Base-by-base conservation (phyloP, 2,888 invertebrate genomes). In the Eugnorisma glareosa region DNA sequence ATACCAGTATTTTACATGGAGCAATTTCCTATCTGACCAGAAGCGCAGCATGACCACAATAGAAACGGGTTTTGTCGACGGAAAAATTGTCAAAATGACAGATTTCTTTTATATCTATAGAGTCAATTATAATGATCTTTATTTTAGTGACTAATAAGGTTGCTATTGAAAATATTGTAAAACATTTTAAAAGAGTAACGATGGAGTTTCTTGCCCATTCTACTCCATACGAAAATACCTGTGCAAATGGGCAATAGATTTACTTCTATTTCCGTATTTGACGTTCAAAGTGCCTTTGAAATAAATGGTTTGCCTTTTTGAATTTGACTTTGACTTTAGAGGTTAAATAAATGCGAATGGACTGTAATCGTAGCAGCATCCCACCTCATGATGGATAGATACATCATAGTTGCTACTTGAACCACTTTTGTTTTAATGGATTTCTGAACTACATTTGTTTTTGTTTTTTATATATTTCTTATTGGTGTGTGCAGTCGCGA, bases 341-440 rank as follows among this genome's bases (percentile, higher is more conserved):
- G 59, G 31, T 61, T 35, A 21, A 61, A 10, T 1, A 5, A 61
- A 18, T 35, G 1, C 31, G 21, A 21, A 21, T 2, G 21, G 61
- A 61, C 31, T 61, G 61, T 21, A 61, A 35, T 35, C 10, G 35
- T 61, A 77, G 21, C 5, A 82, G 59, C 82, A 69, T 81, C 68
- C 40, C 57, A 76, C 70, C 63, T 48, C 37, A 40, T 18, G 54
- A 84, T 72, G 67, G n/a, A 54, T n/a, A n/a, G n/a, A 51, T 21
- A 61, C 59, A 69, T 51, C 75, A 75, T 68, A 40, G 54, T 76
- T 67, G 21, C 67, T 64, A 80, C 80, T 71, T 75, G 45, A 70
- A 67, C 35, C 66, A 83, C 84, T 84, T 59, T 80, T n/a, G 70
- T 71, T 72, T 79, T 64, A 81, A 83, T 81, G 59, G 76, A n/a